Conservation (phyloP, 2,113 vertebrate species). For the Pagrus major region DNA sequence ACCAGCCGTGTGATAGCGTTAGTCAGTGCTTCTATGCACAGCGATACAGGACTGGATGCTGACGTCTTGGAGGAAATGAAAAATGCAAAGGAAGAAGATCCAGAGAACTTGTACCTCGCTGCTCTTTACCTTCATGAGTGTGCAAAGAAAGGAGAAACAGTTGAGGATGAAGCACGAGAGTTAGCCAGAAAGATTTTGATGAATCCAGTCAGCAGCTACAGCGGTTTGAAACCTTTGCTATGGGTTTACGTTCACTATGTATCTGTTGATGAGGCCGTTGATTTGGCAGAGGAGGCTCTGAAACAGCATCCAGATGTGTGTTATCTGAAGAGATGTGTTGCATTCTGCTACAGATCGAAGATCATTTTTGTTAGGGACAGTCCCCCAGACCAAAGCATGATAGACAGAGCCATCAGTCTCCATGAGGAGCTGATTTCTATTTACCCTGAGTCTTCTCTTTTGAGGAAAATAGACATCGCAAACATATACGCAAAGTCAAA, state of each 20-base stretch:
- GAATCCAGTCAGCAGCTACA: constrained; percentile 52
- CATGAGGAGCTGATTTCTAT: too few species aligned
- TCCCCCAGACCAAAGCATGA: neutral
- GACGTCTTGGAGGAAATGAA: constrained; percentile 36
- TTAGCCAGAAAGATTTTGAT: constrained; percentile 30
- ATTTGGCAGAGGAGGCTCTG: constrained; percentile 50
- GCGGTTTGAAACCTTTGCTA: constrained; percentile 44
- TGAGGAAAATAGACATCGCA: neutral
- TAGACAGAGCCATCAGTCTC: neutral
- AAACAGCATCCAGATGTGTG: too few species aligned
- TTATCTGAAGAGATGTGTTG: constrained; percentile 48
- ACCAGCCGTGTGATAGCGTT: too few species aligned
- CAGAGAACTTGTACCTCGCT: constrained; percentile 55
- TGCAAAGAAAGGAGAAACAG: neutral
- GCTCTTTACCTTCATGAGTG: constrained; percentile 3
- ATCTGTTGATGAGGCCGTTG: constrained; percentile 41
- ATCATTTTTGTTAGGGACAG: neutral
- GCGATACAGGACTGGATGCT: neutral
- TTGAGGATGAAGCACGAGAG: constrained; percentile 21
- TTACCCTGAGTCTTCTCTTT: neutral
- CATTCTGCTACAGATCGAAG: constrained; percentile 54
- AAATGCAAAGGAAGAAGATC: constrained; percentile 45
- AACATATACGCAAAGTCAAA: constrained; percentile 15
- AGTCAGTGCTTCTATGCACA: too few species aligned
- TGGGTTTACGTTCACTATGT: constrained; percentile 14